Conservation (phyloP, 2,888 invertebrate species). For the Nowickia ferox region DNA sequence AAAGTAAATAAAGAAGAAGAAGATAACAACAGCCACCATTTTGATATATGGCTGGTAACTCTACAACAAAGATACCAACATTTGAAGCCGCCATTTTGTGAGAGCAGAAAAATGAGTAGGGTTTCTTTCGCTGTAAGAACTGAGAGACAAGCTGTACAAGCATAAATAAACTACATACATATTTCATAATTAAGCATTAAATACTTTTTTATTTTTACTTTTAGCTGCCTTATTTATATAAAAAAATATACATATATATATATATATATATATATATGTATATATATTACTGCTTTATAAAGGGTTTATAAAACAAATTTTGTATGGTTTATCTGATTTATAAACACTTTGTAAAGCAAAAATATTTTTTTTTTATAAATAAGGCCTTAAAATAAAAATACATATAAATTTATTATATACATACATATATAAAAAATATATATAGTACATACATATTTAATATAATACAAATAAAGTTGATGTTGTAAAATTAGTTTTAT, state of each 20-base stretch:
- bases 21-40: not conserved
- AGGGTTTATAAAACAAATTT: too few species aligned
- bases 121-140: not conserved
- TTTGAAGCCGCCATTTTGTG: constrained; percentile 2
- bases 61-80: not conserved
- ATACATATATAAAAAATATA: constrained; percentile 6
- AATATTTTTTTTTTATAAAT: constrained; percentile 3
- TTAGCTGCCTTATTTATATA: too few species aligned
- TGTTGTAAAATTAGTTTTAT: constrained; percentile 63
- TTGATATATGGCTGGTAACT: not conserved
- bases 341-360: not conserved
- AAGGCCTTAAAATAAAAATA: not conserved
- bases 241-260: too few species aligned
- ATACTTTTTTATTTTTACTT: not conserved
- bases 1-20: constrained; percentile 5
- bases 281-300: too few species aligned
- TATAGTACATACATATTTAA: not conserved
- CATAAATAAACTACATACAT: not conserved
- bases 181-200: not conserved
- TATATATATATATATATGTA: too few species aligned
- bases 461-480: constrained; percentile 41
- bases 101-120: not conserved
- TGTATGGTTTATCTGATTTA: not conserved
- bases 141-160: too few species aligned
- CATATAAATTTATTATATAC: constrained; percentile 33